A percentile compares a stretch with the other conserved stretches of the same genome.
phyloP scores from a whole-genome alignment of 1,140 invertebrate species.

The Euschistus heros region DNA sequence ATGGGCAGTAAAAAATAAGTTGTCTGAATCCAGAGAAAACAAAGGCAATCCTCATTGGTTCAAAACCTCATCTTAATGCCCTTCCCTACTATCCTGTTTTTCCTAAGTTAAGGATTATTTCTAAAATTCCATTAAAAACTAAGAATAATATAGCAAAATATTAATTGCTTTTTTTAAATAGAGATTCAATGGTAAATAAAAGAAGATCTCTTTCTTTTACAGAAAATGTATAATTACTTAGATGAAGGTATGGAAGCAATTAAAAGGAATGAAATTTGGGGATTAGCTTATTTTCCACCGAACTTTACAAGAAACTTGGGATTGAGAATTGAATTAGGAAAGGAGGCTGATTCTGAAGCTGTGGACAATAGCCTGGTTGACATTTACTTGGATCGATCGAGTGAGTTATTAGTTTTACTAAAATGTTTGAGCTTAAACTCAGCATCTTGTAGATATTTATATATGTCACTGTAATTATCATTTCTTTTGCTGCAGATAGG shows the following conservation, averaged over 20 bases:
- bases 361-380: slow-evolving; percentile 6
- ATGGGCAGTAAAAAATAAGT: no score
- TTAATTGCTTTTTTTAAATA: neutral
- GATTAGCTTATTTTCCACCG: slow-evolving; percentile 8
- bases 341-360: neutral
- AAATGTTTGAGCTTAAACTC: neutral
- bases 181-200: neutral
- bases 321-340: slow-evolving; percentile 12
- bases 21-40: no score
- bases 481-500: neutral
- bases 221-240: neutral
- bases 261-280: slow-evolving; percentile 6
- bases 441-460: neutral
- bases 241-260: neutral
- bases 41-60: no score
- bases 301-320: slow-evolving; percentile 18
- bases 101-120: no score
- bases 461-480: neutral
- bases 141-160: neutral
- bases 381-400: slow-evolving; percentile 26
- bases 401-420: slow-evolving; percentile 14
- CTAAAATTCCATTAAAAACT: no score
- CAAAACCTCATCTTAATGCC: no score
- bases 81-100: no score
- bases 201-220: neutral